phyloP scores from a whole-genome alignment of 1,140 invertebrate genomes.

The Drosophila nigromelanica region DNA sequence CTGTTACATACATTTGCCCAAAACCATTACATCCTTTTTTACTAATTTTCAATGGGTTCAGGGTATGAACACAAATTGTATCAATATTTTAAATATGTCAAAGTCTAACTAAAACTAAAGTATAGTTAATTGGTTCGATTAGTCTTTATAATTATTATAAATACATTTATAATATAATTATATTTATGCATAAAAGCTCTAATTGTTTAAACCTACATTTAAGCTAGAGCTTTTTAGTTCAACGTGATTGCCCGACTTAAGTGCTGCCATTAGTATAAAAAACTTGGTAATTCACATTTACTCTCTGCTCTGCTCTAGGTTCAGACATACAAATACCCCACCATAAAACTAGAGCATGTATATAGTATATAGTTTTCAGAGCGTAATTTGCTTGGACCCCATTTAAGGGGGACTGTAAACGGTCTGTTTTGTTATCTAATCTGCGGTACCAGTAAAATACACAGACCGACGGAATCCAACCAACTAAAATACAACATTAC shows the following conservation, averaged over 20 bases:
- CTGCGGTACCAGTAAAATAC: slow-evolving; percentile 13
- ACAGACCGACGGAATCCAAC: slow-evolving; percentile 26
- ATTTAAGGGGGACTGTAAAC: slow-evolving; percentile 6
- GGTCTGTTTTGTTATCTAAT: slow-evolving; percentile 22
- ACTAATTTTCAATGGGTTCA: too few relatives aligned
- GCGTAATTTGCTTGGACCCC: not conserved
- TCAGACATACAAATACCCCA: slow-evolving; percentile 1
- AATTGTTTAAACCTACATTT: slow-evolving; percentile 9
- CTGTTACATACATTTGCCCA: too few relatives aligned
- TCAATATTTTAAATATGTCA: too few relatives aligned
- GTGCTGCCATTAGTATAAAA: not conserved
- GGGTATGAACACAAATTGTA: too few relatives aligned
- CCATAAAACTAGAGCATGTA: slow-evolving; percentile 6
- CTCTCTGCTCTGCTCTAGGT: not conserved
- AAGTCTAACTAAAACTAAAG: too few relatives aligned
- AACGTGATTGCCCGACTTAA: not conserved
- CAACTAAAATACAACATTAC: slow-evolving; percentile 37
- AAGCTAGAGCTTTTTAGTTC: not conserved
- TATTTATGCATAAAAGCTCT: not conserved
- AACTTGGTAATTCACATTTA: not conserved
- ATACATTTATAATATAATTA: not conserved
- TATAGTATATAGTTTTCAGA: slow-evolving; percentile 20
- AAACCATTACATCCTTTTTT: too few relatives aligned
- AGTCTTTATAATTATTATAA: too few relatives aligned
- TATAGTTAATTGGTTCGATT: too few relatives aligned